These are phyloP conservation scores for Brenthis hecate DNA, from an alignment of 2,888 invertebrate genomes.

Conservation along the genomic window DNA sequence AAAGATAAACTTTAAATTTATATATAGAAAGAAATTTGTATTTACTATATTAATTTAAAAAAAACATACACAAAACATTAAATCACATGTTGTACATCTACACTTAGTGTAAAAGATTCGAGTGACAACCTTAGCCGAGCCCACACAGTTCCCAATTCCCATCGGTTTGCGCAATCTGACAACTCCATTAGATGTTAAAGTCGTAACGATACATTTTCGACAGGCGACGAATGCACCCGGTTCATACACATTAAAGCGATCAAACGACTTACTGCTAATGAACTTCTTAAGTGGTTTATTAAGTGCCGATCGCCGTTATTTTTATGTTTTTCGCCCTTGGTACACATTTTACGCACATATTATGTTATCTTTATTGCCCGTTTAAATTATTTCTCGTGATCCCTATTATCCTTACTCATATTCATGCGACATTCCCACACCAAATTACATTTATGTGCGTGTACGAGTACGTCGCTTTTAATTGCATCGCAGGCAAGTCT, in stretches of 20 bases:
- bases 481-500: constrained; percentile 16
- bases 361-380: constrained; percentile 48
- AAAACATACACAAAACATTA: too few relatives aligned
- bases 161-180: constrained; percentile 69
- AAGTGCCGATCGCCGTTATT: constrained; percentile 78
- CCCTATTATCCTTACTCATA: constrained; percentile 34
- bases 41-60: too few relatives aligned
- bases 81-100: too few relatives aligned
- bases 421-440: constrained; percentile 46
- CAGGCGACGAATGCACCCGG: constrained; percentile 47
- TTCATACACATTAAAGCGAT: constrained; percentile 72
- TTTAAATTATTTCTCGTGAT: constrained; percentile 31
- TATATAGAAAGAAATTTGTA: too few relatives aligned
- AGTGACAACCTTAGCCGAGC: constrained; percentile 56
- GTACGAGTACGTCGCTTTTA: constrained; percentile 9
- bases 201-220: constrained; percentile 49
- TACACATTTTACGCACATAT: constrained; percentile 52
- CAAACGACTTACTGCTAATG: constrained; percentile 72
- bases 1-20: too few relatives aligned
- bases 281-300: constrained; percentile 78
- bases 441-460: constrained; percentile 39
- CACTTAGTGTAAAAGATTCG: neutral
- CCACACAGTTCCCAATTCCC: constrained; percentile 58
- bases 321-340: constrained; percentile 65
- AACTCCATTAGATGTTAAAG: constrained; percentile 72